A percentile compares a stretch with the other conserved stretches of the same genome.
Evolutionary conservation across 2,797 vertebrate species (phyloP).

Genomic region (Remorina albescens): DNA sequence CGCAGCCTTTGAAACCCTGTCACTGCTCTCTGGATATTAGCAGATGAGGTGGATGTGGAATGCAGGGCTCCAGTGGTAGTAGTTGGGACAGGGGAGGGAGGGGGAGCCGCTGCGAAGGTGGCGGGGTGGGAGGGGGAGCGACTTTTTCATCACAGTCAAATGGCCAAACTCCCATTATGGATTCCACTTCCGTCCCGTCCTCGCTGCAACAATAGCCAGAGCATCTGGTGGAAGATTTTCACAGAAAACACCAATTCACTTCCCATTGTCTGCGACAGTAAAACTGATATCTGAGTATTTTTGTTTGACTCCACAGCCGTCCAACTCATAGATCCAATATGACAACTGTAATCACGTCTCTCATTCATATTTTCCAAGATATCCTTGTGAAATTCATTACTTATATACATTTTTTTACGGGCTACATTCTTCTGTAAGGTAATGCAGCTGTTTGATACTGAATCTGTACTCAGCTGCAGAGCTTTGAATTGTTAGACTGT

Average conservation of each 20-base stretch:
- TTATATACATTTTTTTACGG: not conserved
- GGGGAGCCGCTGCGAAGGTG: not conserved
- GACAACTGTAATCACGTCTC: slow-evolving; percentile 13
- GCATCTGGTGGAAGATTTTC: slow-evolving; percentile 52
- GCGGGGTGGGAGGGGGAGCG: not conserved
- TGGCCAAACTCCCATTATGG: slow-evolving; percentile 40
- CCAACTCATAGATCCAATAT: not conserved
- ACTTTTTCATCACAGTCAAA: slow-evolving; percentile 45
- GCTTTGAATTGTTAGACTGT: not conserved
- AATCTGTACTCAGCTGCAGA: not conserved
- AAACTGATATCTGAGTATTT: slow-evolving; percentile 13
- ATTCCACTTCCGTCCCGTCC: slow-evolving; percentile 46
- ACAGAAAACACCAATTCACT: slow-evolving; percentile 1
- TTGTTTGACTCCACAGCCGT: slow-evolving; percentile 6
- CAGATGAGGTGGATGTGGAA: slow-evolving; percentile 57
- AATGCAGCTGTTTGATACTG: not conserved
- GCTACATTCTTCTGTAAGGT: not conserved
- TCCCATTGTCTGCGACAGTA: not conserved
- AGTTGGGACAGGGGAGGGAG: slow-evolving; percentile 16
- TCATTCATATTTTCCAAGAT: slow-evolving; percentile 10
- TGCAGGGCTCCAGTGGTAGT: slow-evolving; percentile 62
- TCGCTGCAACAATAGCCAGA: slow-evolving; percentile 54
- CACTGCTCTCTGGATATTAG: slow-evolving; percentile 17
- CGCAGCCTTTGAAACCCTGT: slow-evolving; percentile 10
- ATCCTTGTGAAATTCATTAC: not conserved